Conservation (phyloP, 2,797 vertebrate genomes). For the Artibeus jamaicensis region DNA sequence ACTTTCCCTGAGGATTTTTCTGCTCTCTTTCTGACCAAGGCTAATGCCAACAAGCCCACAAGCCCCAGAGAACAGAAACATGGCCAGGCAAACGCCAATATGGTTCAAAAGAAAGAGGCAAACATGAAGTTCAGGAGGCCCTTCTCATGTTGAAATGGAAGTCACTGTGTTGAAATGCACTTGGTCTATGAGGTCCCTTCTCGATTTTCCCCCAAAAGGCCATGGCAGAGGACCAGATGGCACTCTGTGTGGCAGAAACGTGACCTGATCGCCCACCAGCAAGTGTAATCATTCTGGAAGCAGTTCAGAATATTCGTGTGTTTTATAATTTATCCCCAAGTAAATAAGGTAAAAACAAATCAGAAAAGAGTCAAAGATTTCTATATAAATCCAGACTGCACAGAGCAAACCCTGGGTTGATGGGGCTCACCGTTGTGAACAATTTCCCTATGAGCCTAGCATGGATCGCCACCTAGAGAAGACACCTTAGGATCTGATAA, state of each 20-base stretch:
- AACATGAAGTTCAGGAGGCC: not conserved
- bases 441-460: not conserved
- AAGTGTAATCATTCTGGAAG: not conserved
- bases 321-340: not conserved
- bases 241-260: not conserved
- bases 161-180: not conserved
- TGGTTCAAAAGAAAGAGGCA: not conserved
- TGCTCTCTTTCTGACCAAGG: constrained; percentile 25
- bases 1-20: constrained; percentile 62
- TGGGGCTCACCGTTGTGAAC: accelerated
- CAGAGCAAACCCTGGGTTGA: not conserved
- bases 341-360: not conserved
- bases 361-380: not conserved
- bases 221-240: not conserved
- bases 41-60: not conserved
- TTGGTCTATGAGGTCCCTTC: not conserved
- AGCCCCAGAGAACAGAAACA: not conserved
- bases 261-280: accelerated
- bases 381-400: not conserved
- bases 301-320: not conserved
- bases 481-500: accelerated
- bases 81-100: not conserved
- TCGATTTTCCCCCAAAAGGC: not conserved
- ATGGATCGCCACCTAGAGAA: accelerated
- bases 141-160: not conserved